Evolutionary conservation across 2,113 vertebrate genomes (phyloP), one percentile per base, ranked within the genome.

Genomic region (Oceanites oceanicus): DNA sequence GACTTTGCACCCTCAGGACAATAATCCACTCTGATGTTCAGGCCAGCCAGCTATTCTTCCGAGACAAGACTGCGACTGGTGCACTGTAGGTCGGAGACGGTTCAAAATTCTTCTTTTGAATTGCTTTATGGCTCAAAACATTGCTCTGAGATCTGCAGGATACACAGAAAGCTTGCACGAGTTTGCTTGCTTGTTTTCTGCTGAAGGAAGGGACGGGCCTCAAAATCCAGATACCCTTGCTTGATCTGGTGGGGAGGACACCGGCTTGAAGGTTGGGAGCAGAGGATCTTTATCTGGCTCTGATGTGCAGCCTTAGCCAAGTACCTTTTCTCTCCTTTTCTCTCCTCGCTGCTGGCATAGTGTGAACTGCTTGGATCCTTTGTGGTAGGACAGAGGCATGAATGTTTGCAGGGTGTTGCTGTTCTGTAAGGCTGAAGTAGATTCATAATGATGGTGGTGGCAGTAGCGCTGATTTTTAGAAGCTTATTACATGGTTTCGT

Each of bases 21-120:
- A 61, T 56, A 71, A 96, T 92, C 85, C 52, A 79, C 90, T 96
- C 95, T 80, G 92, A 92, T 86, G 93, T 75, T 88, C 34, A 42
- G 88, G 87, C 86, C 83, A 96, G 73, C 76, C 91, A 94, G 95
- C 71, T 91, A 42, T 93, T 93, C 90, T 92, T 86, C 67, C 0
- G 9, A 93, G 67, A 44, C 7, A 5, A 85, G 88, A 29, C 92
- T 94, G 82, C 0, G 26, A 45, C 50, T 90, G 62, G 76, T 70
- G 76, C 71, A 55, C 80, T 70, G 55, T 52, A 59, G 91, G 87
- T 75, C 27, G 13, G 45, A 85, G 75, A 55, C 14, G 3, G 70
- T 67, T 94, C 80, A 50, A 88, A 75, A 84, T 81, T 76, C 72
- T 73, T 88, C 36, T 94, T 88, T 65, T 38, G 36, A 86, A 58